Evolutionary conservation across 2,113 vertebrate genomes (phyloP).

Genomic region (Myrmecophaga tridactyla): DNA sequence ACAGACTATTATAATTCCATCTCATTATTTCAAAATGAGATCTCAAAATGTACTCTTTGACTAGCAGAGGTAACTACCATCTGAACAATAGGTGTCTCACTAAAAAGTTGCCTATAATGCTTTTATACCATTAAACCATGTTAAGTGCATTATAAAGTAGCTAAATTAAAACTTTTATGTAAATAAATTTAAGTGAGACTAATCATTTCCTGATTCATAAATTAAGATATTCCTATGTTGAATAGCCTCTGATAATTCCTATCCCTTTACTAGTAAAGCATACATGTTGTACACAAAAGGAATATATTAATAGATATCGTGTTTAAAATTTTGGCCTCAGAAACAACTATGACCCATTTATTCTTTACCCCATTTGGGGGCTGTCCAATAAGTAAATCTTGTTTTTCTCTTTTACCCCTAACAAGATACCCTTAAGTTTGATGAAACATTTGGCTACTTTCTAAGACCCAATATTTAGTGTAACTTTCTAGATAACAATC

Average conservation of each 20-base stretch:
- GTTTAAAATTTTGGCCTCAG: not conserved
- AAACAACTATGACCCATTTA: not conserved
- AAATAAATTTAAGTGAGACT: not conserved
- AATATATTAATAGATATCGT: not conserved
- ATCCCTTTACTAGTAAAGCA: not conserved
- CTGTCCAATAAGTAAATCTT: not conserved
- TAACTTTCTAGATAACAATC: not conserved
- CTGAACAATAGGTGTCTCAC: not conserved
- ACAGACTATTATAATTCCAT: not conserved
- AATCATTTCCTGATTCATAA: not conserved
- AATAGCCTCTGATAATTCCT: not conserved
- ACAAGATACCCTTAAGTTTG: not conserved
- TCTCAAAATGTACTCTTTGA: not conserved
- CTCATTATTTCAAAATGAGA: conserved; percentile 4
- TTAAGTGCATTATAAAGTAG: not conserved
- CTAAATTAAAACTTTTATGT: not conserved
- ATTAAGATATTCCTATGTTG: not conserved
- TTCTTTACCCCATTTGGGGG: not conserved
- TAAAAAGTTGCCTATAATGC: not conserved
- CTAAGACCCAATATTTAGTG: too few relatives aligned
- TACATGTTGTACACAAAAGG: not conserved
- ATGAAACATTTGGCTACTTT: not conserved
- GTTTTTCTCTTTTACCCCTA: not conserved
- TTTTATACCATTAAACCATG: not conserved
- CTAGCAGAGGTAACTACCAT: not conserved